phyloP scores from a whole-genome alignment of 2,888 invertebrate species.

The Vanessa cardui region DNA sequence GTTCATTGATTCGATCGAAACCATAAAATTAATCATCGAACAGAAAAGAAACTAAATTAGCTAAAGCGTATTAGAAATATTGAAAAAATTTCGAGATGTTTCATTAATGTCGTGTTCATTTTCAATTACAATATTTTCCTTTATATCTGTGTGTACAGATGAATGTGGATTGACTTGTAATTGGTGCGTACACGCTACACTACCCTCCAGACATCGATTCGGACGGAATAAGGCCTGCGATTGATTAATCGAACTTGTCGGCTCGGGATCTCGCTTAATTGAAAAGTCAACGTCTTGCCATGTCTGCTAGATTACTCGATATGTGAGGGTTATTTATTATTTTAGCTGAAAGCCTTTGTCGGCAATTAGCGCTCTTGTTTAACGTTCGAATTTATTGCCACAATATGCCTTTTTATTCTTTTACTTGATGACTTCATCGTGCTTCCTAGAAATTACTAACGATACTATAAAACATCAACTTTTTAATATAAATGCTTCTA shows the following conservation, averaged over 20 bases:
- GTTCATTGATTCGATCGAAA: no score
- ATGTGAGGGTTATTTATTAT: constrained; percentile 64
- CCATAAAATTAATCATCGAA: no score
- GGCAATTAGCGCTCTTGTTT: constrained; percentile 30
- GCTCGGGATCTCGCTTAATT: constrained; percentile 66
- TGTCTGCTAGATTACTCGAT: constrained; percentile 62
- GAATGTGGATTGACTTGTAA: constrained; percentile 41
- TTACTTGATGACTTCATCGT: background rate
- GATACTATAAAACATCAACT: no score
- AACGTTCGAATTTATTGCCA: constrained; percentile 14
- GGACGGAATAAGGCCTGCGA: constrained; percentile 47
- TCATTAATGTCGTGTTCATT: no score
- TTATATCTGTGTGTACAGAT: constrained; percentile 11
- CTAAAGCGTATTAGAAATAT: no score
- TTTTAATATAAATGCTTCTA: background rate
- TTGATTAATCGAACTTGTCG: constrained; percentile 70
- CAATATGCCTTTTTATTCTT: background rate
- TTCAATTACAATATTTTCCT: constrained; percentile 10
- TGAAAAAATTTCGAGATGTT: no score
- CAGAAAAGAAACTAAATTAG: no score
- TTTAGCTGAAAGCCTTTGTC: constrained; percentile 41
- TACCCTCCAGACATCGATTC: constrained; percentile 48
- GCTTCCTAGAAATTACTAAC: no score
- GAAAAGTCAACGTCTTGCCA: constrained; percentile 78
- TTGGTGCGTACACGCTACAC: constrained; percentile 52